Evolutionary conservation across 1,140 invertebrate genomes (phyloP), one percentile per base, ranked within the genome.

Genomic region (Apis cerana): DNA sequence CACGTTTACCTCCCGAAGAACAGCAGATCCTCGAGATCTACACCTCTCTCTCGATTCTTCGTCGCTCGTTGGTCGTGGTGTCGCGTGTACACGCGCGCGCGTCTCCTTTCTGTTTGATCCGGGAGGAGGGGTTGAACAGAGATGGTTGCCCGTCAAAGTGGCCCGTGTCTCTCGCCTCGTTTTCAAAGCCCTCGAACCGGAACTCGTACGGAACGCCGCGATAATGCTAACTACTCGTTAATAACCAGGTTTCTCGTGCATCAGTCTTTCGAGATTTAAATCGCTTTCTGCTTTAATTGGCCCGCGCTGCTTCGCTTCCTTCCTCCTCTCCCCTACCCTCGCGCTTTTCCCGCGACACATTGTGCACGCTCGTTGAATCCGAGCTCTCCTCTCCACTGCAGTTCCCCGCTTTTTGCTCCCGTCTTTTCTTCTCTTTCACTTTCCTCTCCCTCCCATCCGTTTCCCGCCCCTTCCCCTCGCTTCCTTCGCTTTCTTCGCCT

Each of bases 251-350:
- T 87, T 80, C 72, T 67, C 72, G 59, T n/a, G 70, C 75, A 59
- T 71, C 54, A 56, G 27, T 43, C n/a, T 76, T 81, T 61, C 50
- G 71, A 75, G 61, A 86, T 87, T 86, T 83, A 83, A 83, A 80
- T 76, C 72, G 85, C 83, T 84, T 86, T 72, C 81, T 61, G 48
- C 59, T 82, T 86, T 87, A 86, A 87, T 87, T 87, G 81, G 81
- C 27, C 54, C 78, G 64, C 23, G 64, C 23, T 54, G 75, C 12
- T 61, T 56, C 54, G 58, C 62, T 9, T 27, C 61, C 17, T 33
- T 17, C 23, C 15, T 2, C 23, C 7, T 64, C 61, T 23, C 5
- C 0, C 17, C 19, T 1, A 27, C 15, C 13, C 17, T n/a, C 43
- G 64, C 43, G 64, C 10, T 33, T 21, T 27, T 23, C 13, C 2